Conservation (phyloP, 1,140 invertebrate species). For the Triops cancriformis region DNA sequence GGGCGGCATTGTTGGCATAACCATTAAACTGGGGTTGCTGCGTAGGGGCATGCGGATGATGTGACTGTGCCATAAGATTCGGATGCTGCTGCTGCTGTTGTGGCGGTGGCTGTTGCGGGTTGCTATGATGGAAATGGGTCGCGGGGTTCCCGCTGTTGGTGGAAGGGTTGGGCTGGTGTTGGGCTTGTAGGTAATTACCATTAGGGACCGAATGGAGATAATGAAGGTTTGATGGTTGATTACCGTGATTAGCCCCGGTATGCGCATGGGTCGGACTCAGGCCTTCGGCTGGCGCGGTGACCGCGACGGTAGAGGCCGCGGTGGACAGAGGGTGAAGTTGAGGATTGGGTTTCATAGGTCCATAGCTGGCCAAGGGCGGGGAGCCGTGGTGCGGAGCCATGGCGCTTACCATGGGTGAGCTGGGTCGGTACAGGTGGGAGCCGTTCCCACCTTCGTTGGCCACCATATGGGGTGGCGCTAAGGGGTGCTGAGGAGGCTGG, state of each 20-base stretch:
- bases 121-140: constrained; percentile 2
- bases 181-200: constrained; percentile 23
- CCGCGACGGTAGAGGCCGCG: background rate
- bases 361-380: constrained; percentile 21
- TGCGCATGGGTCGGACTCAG: background rate
- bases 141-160: constrained; percentile 18
- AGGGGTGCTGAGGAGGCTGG: background rate
- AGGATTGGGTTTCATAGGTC: background rate
- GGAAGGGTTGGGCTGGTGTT: constrained; percentile 31
- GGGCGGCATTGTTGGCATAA: background rate
- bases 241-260: constrained; percentile 7
- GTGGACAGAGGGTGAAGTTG: constrained; percentile 15
- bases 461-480: background rate
- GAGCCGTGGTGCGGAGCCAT: constrained; percentile 27
- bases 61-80: constrained; percentile 36
- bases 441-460: constrained; percentile 8
- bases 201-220: background rate
- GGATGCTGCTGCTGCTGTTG: constrained; percentile 55
- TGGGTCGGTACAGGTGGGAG: constrained; percentile 25
- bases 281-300: background rate
- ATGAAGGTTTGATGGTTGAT: background rate
- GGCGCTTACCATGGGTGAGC: constrained; percentile 27
- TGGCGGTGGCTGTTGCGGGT: too few species aligned
- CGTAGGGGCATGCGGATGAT: constrained; percentile 47
- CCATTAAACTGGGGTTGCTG: constrained; percentile 1